Base-by-base conservation (phyloP, 30 jellyfish, hydroid and myxozoan genomes). In the Turritopsis rubra region DNA sequence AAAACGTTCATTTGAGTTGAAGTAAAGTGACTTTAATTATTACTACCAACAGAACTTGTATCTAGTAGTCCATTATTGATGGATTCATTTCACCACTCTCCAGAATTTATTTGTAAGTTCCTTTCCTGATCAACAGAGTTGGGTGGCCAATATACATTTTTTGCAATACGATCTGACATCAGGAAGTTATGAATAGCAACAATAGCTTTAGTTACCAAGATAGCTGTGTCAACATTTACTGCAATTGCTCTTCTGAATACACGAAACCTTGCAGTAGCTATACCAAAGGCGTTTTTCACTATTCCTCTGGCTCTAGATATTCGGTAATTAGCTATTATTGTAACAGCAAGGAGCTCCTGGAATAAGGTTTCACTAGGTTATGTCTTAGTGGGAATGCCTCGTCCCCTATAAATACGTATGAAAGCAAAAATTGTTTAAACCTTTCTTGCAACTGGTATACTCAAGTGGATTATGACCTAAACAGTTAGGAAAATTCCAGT, bases 311-410 rank as follows among this genome's bases (percentile, higher is more conserved):
- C n/a, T n/a, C n/a, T n/a, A n/a, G n/a, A n/a, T n/a, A n/a, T n/a
- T n/a, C n/a, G n/a, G n/a, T n/a, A n/a, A n/a, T n/a, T n/a, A n/a
- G n/a, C n/a, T n/a, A n/a, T n/a, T n/a, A n/a, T n/a, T n/a, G n/a
- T n/a, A n/a, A n/a, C n/a, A n/a, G n/a, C n/a, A n/a, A n/a, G n/a
- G n/a, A n/a, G n/a, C n/a, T n/a, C n/a, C n/a, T n/a, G n/a, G n/a
- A n/a, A n/a, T n/a, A n/a, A n/a, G n/a, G n/a, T n/a, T n/a, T n/a
- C n/a, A n/a, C n/a, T n/a, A n/a, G n/a, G n/a, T n/a, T n/a, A n/a
- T n/a, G n/a, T n/a, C n/a, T n/a, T n/a, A n/a, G n/a, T 54, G 72
- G 72, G n/a, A 54, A 54, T 54, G 72, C 72, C 18, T 54, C 72
- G n/a, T 54, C 72, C 72, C 72, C n/a, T 18, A 54, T 54, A 54